A percentile compares a stretch with the other conserved stretches of the same genome.
Conservation (phyloP, 2,113 vertebrate species). For the Recurvirostra avosetta region DNA sequence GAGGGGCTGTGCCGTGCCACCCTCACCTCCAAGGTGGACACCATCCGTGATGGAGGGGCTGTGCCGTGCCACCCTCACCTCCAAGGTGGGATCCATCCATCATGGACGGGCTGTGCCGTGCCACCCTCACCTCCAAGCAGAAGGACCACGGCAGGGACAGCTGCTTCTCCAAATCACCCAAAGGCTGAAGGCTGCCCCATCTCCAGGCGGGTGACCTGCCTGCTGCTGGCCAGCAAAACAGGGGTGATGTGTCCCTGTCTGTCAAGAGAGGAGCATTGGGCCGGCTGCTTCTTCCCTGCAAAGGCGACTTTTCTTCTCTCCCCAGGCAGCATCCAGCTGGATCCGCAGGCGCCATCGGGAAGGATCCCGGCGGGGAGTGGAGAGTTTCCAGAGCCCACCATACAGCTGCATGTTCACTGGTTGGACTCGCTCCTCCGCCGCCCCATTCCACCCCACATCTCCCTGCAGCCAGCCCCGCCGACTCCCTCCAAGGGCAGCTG, state of each 20-base stretch:
- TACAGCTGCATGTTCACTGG: fast-evolving
- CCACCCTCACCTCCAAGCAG: not conserved
- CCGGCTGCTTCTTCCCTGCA: not conserved
- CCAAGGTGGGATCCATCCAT: not conserved
- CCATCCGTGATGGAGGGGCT: not conserved
- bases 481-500: not conserved
- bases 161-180: not conserved
- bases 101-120: not conserved
- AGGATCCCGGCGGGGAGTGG: not conserved
- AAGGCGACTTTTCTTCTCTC: not conserved
- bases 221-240: not conserved
- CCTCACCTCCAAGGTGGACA: not conserved
- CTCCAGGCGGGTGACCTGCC: not conserved
- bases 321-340: not conserved
- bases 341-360: fast-evolving
- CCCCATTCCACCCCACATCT: fast-evolving
- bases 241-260: not conserved
- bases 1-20: not conserved
- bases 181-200: not conserved
- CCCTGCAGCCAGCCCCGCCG: fast-evolving
- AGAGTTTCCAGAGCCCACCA: not conserved
- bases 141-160: fast-evolving
- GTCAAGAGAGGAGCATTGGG: not conserved
- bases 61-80: not conserved
- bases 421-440: fast-evolving